These are phyloP conservation scores for Flabesymbios commensalis DNA, from an alignment of 2,888 invertebrate genomes.

Conservation along the genomic window DNA sequence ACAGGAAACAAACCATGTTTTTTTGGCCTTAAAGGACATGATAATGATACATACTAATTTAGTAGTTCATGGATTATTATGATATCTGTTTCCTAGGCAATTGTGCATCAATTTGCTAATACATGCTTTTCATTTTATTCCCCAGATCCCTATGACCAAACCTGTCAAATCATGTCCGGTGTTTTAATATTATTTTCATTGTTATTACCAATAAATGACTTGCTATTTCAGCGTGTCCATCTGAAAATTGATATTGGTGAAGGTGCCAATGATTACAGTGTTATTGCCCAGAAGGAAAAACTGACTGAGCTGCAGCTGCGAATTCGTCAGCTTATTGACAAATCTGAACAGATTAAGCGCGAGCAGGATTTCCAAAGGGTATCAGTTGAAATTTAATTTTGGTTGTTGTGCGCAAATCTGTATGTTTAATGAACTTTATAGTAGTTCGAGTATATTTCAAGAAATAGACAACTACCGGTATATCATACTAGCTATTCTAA, in stretches of 20 bases:
- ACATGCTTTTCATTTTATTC: no score
- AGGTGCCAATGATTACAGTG: constrained; percentile 96
- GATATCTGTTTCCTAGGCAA: no score
- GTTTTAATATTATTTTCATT: no score
- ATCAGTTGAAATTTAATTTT: constrained; percentile 1
- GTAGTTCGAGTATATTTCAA: neutral
- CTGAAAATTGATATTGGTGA: constrained; percentile 98
- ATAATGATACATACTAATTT: no score
- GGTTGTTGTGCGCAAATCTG: neutral
- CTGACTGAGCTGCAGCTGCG: constrained; percentile 91
- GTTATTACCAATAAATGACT: neutral
- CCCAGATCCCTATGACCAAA: no score
- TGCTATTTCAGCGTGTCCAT: constrained; percentile 75
- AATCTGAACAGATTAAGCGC: constrained; percentile 99
- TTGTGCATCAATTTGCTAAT: no score
- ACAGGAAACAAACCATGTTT: no score
- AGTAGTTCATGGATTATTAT: no score
- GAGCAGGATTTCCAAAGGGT: constrained; percentile 91
- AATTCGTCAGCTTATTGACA: constrained; percentile 91
- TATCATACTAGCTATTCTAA: neutral
- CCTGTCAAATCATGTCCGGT: no score
- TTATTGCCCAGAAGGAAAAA: constrained; percentile 97
- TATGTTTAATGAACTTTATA: neutral
- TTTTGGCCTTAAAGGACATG: no score
- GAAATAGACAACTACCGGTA: neutral